Conservation (phyloP, 2,797 vertebrate species). For the Pipistrellus nathusii region DNA sequence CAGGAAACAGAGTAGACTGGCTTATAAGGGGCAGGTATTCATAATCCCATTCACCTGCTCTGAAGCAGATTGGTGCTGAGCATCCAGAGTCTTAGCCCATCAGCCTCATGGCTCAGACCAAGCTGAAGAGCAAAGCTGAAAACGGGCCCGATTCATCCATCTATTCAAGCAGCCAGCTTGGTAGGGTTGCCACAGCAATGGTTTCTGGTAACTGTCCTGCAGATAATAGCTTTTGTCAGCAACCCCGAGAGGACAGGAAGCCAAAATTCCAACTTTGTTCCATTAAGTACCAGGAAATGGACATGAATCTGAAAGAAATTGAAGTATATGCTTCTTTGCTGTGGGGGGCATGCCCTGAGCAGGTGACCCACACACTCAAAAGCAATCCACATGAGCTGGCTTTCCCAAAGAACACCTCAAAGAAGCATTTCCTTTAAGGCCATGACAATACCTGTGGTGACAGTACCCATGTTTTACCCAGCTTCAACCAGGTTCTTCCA, state of each 20-base stretch:
- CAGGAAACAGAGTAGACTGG: conserved; percentile 28
- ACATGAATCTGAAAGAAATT: conserved; percentile 18
- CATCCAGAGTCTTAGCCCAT: conserved; percentile 60
- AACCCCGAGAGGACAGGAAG: not conserved
- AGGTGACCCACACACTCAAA: not conserved
- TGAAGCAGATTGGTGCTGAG: conserved; percentile 52
- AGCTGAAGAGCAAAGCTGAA: conserved; percentile 67
- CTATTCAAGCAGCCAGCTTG: not conserved
- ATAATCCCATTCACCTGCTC: conserved; percentile 54
- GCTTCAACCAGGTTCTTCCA: not conserved
- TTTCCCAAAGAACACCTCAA: not conserved
- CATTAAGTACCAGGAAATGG: not conserved
- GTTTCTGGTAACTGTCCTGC: not conserved
- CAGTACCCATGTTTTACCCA: not conserved
- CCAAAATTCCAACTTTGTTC: conserved; percentile 9
- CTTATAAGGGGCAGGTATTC: conserved; percentile 40
- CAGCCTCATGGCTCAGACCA: not conserved
- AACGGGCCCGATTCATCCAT: conserved; percentile 52
- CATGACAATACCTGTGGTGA: not conserved
- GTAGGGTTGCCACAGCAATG: not conserved
- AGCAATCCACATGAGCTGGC: not conserved
- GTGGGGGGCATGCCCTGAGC: not conserved
- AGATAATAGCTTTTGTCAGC: not conserved
- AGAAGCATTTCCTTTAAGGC: not conserved
- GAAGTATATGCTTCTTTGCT: not conserved